Evolutionary conservation across 2,113 vertebrate genomes (phyloP).

Genomic region (Poeciliopsis prolifica): DNA sequence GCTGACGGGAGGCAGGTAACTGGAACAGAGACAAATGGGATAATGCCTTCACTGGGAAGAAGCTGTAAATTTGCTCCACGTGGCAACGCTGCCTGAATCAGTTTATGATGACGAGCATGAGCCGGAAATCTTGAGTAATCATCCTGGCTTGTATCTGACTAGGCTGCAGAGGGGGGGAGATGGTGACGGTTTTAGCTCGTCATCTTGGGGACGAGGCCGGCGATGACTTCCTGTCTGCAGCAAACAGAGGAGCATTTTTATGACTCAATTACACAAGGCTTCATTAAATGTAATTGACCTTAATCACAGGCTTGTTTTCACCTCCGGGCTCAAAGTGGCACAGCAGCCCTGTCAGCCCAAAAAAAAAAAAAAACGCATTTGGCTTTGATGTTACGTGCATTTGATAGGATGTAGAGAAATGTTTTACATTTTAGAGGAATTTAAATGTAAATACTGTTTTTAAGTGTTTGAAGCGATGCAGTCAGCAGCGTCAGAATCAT

Average conservation of each 20-base stretch:
- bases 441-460: not conserved
- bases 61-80: slow-evolving; percentile 29
- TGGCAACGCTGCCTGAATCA: slow-evolving; percentile 28
- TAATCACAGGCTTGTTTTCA: slow-evolving; percentile 62
- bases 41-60: not conserved
- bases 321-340: slow-evolving; percentile 30
- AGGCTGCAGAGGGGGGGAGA: slow-evolving; percentile 41
- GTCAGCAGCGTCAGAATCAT: not conserved
- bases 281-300: slow-evolving; percentile 74
- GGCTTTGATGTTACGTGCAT: slow-evolving; percentile 44
- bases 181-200: slow-evolving; percentile 42
- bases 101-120: slow-evolving; percentile 67
- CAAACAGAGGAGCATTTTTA: slow-evolving; percentile 65
- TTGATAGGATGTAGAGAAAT: slow-evolving; percentile 2
- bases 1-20: slow-evolving; percentile 17
- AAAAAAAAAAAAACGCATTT: slow-evolving; percentile 65
- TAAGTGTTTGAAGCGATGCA: not conserved
- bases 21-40: slow-evolving; percentile 4
- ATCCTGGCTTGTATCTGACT: slow-evolving; percentile 67
- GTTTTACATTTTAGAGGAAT: slow-evolving; percentile 23
- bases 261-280: slow-evolving; percentile 63
- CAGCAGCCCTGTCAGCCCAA: slow-evolving; percentile 30
- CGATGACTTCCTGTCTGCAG: slow-evolving; percentile 56
- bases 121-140: slow-evolving; percentile 73
- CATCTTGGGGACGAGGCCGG: slow-evolving; percentile 46